Conservation (phyloP, 2,888 invertebrate genomes). For the Rugalucina vietnamica region DNA sequence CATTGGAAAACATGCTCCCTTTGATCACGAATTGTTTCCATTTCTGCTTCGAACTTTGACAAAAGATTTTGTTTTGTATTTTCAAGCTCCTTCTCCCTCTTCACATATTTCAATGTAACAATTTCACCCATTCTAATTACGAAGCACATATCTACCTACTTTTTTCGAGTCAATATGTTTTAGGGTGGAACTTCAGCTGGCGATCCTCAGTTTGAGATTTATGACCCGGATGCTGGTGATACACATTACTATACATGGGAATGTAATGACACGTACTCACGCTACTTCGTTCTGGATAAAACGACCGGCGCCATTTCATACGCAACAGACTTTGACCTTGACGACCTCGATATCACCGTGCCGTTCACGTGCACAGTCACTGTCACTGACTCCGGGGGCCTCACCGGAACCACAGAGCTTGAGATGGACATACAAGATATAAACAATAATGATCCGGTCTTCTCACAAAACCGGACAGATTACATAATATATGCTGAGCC, state of each 20-base stretch:
- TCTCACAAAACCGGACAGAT: constrained; percentile 40
- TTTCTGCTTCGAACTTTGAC: too few relatives aligned
- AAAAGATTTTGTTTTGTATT: too few relatives aligned
- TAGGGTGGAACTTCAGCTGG: constrained; percentile 23
- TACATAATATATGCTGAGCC: constrained; percentile 55
- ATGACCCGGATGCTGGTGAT: constrained; percentile 46
- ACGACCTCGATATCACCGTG: constrained; percentile 37
- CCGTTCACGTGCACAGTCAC: constrained; percentile 52
- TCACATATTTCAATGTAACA: too few relatives aligned
- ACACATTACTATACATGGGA: constrained; percentile 41
- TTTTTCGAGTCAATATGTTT: too few relatives aligned
- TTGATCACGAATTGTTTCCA: too few relatives aligned
- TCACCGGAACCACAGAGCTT: constrained; percentile 49
- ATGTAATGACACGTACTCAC: constrained; percentile 30
- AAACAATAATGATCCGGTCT: constrained; percentile 59
- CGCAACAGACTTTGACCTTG: constrained; percentile 54
- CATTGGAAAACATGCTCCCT: too few relatives aligned
- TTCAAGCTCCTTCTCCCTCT: too few relatives aligned
- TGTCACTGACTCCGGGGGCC: constrained; percentile 52
- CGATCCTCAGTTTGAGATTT: constrained; percentile 21
- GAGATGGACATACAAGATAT: constrained; percentile 56
- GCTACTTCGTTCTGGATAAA: constrained; percentile 46
- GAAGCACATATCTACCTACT: too few relatives aligned
- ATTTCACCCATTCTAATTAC: too few relatives aligned
- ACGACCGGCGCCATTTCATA: constrained; percentile 45